Evolutionary conservation across 2,888 invertebrate genomes (phyloP).

Genomic region (Rhagophthalmus giganteus): DNA sequence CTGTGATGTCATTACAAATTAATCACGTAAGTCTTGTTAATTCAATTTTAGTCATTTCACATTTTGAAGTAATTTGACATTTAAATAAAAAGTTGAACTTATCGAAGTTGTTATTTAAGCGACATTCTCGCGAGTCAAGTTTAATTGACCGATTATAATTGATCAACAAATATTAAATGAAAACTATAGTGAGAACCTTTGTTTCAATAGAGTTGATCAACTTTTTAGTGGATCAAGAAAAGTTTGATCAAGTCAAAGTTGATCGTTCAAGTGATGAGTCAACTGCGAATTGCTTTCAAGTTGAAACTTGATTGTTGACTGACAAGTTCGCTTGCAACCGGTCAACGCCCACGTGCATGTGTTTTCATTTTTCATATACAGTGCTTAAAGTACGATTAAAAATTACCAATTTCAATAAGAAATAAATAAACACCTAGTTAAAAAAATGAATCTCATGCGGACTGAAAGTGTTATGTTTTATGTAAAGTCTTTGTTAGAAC

Average conservation of each 20-base stretch:
- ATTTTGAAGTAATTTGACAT: too few species aligned
- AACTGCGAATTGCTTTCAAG: constrained; percentile 15
- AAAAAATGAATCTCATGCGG: constrained; percentile 35
- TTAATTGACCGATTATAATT: constrained; percentile 3
- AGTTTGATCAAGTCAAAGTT: constrained; percentile 8
- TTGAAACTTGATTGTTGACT: constrained; percentile 25
- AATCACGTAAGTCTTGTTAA: too few species aligned
- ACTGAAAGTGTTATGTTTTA: constrained; percentile 41
- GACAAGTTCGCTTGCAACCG: constrained; percentile 3
- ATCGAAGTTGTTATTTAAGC: too few species aligned
- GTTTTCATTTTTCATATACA: background rate
- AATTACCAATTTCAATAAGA: background rate
- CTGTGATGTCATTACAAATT: too few species aligned
- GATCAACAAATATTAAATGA: constrained; percentile 13
- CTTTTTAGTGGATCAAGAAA: constrained; percentile 12
- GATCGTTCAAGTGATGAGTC: constrained; percentile 17
- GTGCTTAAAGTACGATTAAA: background rate
- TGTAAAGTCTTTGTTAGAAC: constrained; percentile 45
- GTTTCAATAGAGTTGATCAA: constrained; percentile 14
- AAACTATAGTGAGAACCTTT: constrained; percentile 11
- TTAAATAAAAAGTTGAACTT: too few species aligned
- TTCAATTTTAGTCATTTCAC: too few species aligned
- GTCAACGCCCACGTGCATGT: background rate
- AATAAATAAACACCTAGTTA: background rate
- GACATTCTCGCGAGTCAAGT: background rate